These are phyloP conservation scores for Cerastis leucographa DNA, from an alignment of 2,888 invertebrate genomes.

Conservation along the genomic window DNA sequence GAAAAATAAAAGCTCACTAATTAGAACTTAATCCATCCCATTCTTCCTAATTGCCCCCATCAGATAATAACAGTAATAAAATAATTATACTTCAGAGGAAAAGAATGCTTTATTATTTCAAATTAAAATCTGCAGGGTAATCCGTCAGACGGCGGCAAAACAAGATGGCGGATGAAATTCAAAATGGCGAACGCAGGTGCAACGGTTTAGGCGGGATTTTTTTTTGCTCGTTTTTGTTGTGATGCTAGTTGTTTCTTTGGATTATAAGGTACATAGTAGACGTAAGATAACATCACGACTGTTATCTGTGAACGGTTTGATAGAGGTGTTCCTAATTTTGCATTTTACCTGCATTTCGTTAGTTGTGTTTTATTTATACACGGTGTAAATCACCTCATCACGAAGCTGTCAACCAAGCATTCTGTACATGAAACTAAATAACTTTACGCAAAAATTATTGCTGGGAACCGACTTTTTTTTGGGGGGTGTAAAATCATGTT, in stretches of 20 bases:
- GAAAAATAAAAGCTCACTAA: constrained; percentile 80
- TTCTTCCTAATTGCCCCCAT: constrained; percentile 85
- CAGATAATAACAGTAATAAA: constrained; percentile 84
- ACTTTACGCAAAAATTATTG: no score
- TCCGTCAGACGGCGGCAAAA: constrained; percentile 83
- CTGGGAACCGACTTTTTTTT: no score
- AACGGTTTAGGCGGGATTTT: constrained; percentile 73
- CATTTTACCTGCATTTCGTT: background rate
- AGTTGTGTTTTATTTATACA: background rate
- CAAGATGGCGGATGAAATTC: constrained; percentile 78
- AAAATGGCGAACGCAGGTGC: constrained; percentile 85
- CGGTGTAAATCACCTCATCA: no score
- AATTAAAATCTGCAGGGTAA: constrained; percentile 82
- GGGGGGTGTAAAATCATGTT: no score
- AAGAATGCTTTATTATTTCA: constrained; percentile 85
- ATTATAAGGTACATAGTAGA: background rate
- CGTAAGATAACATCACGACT: background rate
- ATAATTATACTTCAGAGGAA: constrained; percentile 82
- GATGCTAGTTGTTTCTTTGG: constrained; percentile 11
- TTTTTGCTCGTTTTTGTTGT: constrained; percentile 66
- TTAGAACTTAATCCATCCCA: constrained; percentile 84
- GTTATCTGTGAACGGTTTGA: background rate
- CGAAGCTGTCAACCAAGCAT: no score
- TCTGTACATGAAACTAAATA: no score
- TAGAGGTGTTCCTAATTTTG: background rate